These are phyloP conservation scores for Sinocyclocheilus anshuiensis DNA, from an alignment of 2,113 vertebrate species.

Conservation along the genomic window DNA sequence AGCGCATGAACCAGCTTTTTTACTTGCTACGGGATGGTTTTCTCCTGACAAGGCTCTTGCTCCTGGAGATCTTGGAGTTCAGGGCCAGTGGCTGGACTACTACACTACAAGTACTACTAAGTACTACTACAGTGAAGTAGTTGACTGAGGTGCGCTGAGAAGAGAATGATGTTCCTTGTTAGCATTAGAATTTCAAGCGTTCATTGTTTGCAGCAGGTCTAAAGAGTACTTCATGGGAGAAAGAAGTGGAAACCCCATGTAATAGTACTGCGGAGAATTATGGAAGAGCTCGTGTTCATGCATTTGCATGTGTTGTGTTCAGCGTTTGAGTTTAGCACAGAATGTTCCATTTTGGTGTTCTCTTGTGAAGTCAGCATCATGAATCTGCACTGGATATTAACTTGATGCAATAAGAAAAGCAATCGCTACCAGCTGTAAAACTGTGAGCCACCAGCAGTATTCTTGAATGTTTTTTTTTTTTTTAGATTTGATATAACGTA, in stretches of 20 bases:
- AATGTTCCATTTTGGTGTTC: not conserved
- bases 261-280: not conserved
- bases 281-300: not conserved
- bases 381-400: not conserved
- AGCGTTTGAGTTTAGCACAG: not conserved
- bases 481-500: not conserved
- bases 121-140: conserved; percentile 95
- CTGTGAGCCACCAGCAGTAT: conserved; percentile 26
- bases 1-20: conserved; percentile 95
- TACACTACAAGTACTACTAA: conserved; percentile 92
- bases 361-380: not conserved
- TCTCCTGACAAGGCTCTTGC: conserved; percentile 89
- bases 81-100: conserved; percentile 91
- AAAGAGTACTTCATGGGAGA: not conserved
- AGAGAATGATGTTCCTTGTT: not conserved
- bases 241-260: conserved; percentile 12
- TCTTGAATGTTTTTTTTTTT: not conserved
- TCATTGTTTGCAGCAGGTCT: not conserved
- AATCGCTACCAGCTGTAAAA: not conserved
- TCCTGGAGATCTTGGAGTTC: conserved; percentile 96
- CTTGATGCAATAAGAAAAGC: not conserved
- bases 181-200: not conserved
- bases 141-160: conserved; percentile 80
- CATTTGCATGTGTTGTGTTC: conserved; percentile 17
- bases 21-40: conserved; percentile 90